phyloP scores from a whole-genome alignment of 2,797 vertebrate species.

The Pangasius djambal region DNA sequence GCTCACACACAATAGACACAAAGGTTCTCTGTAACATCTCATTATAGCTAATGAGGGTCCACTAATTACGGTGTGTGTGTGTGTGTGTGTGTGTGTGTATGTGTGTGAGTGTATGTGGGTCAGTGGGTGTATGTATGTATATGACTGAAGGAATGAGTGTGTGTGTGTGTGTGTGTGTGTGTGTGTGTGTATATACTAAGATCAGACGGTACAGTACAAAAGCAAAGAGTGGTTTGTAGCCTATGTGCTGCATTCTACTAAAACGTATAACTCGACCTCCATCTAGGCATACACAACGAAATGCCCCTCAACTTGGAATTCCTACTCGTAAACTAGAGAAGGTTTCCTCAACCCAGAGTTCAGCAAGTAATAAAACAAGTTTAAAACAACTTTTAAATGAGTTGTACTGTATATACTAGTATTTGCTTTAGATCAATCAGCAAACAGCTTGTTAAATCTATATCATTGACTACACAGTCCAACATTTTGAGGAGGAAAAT shows the following conservation, averaged over 20 bases:
- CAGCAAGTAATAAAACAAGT: too few species aligned
- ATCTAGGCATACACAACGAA: not conserved
- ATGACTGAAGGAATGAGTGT: not conserved
- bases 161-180: not conserved
- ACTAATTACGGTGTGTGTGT: conserved; percentile 75
- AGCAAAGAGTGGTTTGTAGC: conserved; percentile 75
- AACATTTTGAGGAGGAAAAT: not conserved
- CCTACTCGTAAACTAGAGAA: not conserved
- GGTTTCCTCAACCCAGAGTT: not conserved
- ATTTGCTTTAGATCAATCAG: not conserved
- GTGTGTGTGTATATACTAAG: not conserved
- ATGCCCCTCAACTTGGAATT: not conserved
- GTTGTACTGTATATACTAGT: not conserved
- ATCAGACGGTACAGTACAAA: conserved; percentile 75
- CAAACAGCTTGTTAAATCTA: not conserved
- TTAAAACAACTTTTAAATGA: not conserved
- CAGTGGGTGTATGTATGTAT: not conserved
- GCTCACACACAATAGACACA: conserved; percentile 75
- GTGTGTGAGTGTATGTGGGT: conserved; percentile 47
- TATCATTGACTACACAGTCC: not conserved
- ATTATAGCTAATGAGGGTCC: conserved; percentile 80
- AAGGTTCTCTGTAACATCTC: conserved; percentile 79
- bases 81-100: not conserved
- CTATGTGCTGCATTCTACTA: not conserved
- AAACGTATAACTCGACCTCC: not conserved